Evolutionary conservation across 2,888 invertebrate species (phyloP).

Genomic region (Operophtera brumata): DNA sequence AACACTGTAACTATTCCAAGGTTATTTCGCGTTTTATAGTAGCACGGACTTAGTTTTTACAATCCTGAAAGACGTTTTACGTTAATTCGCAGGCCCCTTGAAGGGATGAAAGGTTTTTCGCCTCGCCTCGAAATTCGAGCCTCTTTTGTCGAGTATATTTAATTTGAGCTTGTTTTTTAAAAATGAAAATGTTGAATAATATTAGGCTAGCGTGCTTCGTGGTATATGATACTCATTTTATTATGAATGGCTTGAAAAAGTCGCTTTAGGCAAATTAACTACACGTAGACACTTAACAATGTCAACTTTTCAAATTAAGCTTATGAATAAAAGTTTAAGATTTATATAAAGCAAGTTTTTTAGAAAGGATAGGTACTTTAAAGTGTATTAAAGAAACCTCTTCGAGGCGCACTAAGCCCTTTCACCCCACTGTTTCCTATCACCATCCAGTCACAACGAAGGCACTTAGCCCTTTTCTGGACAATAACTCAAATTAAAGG

Average conservation of each 20-base stretch:
- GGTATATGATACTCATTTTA: neutral
- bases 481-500: too few relatives aligned
- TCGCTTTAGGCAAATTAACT: neutral
- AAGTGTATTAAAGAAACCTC: neutral
- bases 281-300: neutral
- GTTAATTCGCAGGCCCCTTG: neutral
- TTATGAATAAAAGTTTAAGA: neutral
- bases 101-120: neutral
- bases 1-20: too few relatives aligned
- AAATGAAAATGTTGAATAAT: conserved; percentile 1
- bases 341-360: neutral
- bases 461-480: too few relatives aligned
- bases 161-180: conserved; percentile 6
- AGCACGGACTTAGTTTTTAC: too few relatives aligned
- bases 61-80: neutral
- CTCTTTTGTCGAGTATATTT: conserved; percentile 4
- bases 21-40: neutral
- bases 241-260: neutral
- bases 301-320: conserved; percentile 14
- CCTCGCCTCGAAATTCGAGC: neutral
- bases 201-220: neutral
- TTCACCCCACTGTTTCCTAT: too few relatives aligned
- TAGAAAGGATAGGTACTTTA: neutral
- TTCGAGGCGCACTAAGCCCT: too few relatives aligned
- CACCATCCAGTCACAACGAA: too few relatives aligned